Evolutionary conservation across 2,797 vertebrate genomes (phyloP).

Genomic region (Rousettus madagascariensis): DNA sequence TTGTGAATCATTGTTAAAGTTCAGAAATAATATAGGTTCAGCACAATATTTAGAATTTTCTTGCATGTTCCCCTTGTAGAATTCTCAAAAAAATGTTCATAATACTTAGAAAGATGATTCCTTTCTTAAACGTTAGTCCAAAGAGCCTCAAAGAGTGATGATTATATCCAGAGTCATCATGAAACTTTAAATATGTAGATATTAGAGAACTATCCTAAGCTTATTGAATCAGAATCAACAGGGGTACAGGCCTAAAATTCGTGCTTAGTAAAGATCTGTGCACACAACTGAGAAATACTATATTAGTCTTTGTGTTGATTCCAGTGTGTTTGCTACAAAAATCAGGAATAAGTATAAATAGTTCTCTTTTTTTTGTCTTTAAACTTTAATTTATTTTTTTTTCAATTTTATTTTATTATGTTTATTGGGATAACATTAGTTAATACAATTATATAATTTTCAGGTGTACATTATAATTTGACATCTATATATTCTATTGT

Average conservation of each 20-base stretch:
- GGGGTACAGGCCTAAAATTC: neutral
- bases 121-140: neutral
- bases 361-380: neutral
- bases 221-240: neutral
- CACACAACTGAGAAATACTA: neutral
- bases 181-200: neutral
- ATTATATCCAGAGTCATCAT: neutral
- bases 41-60: neutral
- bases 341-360: neutral
- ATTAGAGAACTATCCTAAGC: neutral
- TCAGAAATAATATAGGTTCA: neutral
- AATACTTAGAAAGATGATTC: neutral
- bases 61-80: neutral
- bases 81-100: neutral
- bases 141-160: neutral
- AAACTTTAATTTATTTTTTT: too few species aligned
- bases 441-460: too few species aligned
- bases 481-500: too few species aligned
- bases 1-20: neutral
- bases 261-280: neutral
- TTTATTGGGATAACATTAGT: too few species aligned
- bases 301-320: neutral
- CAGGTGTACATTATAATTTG: too few species aligned
- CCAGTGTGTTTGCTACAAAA: neutral
- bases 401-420: too few species aligned